Evolutionary conservation across 2,113 vertebrate species (phyloP).

Genomic region (Salvator merianae): DNA sequence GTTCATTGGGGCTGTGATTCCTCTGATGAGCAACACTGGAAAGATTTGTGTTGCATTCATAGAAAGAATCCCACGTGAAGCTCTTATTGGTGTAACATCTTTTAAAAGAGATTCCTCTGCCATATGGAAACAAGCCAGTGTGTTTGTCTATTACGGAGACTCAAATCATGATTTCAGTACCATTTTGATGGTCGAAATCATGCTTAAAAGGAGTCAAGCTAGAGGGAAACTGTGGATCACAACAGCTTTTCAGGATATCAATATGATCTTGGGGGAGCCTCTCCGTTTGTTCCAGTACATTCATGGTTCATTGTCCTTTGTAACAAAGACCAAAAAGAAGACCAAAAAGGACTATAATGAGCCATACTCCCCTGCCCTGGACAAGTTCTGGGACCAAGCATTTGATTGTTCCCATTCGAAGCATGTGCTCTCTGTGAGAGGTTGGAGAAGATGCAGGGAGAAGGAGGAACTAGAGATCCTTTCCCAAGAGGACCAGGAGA

Average conservation of each 20-base stretch:
- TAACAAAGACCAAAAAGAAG: neutral
- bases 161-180: neutral
- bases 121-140: neutral
- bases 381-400: neutral
- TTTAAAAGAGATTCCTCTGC: too few relatives aligned
- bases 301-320: conserved; percentile 5
- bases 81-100: fast-evolving
- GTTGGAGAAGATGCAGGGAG: neutral
- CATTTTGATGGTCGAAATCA: neutral
- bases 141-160: neutral
- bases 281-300: neutral
- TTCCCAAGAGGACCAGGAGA: neutral
- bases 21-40: neutral
- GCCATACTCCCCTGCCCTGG: too few relatives aligned
- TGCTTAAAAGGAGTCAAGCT: neutral
- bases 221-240: conserved; percentile 10
- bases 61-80: neutral
- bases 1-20: neutral
- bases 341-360: neutral
- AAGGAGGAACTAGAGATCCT: neutral
- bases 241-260: neutral
- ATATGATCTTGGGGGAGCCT: fast-evolving
- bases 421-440: neutral
- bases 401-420: neutral
- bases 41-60: conserved; percentile 18